These are phyloP conservation scores for Drosophila bunnanda DNA, from an alignment of 2,888 invertebrate genomes.

Conservation along the genomic window DNA sequence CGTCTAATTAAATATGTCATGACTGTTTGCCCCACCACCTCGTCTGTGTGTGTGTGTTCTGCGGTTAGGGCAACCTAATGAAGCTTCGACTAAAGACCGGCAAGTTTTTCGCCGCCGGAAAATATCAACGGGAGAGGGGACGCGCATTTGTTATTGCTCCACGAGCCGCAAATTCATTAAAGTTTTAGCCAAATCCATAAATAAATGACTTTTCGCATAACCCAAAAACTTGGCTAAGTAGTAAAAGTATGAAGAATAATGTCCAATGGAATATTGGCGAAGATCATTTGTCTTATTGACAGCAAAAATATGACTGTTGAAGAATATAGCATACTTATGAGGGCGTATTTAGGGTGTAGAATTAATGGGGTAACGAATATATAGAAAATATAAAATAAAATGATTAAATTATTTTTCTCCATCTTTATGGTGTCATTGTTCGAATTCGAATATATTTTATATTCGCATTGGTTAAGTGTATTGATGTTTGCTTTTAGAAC, in stretches of 20 bases:
- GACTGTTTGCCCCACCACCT: constrained; percentile 36
- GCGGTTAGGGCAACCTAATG: constrained; percentile 40
- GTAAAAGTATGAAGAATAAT: not conserved
- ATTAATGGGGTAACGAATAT: not conserved
- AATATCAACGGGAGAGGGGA: not conserved
- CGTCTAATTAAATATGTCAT: constrained; percentile 71
- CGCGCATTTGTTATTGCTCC: constrained; percentile 19
- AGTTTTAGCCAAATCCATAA: constrained; percentile 50
- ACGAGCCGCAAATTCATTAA: constrained; percentile 47
- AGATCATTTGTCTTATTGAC: constrained; percentile 25
- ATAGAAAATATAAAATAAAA: too few species aligned
- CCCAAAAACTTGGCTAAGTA: constrained; percentile 24
- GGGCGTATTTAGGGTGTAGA: not conserved
- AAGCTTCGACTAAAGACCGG: constrained; percentile 25
- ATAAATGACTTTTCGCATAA: constrained; percentile 15
- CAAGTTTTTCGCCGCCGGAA: constrained; percentile 1
- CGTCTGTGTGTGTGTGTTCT: constrained; percentile 10
- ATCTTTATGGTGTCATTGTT: not conserved
- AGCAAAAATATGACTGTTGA: constrained; percentile 15
- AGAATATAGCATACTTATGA: not conserved
- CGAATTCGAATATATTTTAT: too few species aligned
- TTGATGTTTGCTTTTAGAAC: too few species aligned
- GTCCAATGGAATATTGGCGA: not conserved
- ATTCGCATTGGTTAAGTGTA: not conserved
- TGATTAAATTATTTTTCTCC: not conserved